A percentile compares a stretch with the other conserved stretches of the same genome.
These are phyloP conservation scores for Premnoplex brunnescens DNA, from an alignment of 2,797 vertebrate genomes.

Conservation along the genomic window DNA sequence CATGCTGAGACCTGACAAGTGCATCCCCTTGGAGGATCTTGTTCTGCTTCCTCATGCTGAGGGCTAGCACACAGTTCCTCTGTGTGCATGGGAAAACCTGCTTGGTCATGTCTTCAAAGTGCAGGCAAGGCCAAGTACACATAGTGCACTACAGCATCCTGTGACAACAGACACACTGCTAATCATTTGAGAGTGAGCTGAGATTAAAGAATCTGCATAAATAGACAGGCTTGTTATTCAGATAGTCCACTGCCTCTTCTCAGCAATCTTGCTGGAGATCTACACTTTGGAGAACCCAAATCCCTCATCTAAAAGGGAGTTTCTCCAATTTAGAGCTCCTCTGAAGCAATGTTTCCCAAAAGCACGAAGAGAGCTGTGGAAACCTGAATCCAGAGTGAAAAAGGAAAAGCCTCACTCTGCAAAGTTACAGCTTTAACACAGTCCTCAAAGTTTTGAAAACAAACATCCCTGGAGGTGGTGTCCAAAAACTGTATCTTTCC, in stretches of 20 bases:
- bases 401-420: background rate
- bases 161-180: background rate
- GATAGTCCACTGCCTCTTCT: background rate
- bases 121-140: background rate
- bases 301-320: background rate
- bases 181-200: background rate
- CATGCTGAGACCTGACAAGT: background rate
- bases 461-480: background rate
- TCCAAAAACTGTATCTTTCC: background rate
- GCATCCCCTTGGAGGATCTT: background rate
- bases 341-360: background rate
- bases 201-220: background rate
- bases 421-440: background rate
- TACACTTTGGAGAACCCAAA: background rate
- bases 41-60: background rate
- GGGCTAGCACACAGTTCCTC: background rate
- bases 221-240: background rate
- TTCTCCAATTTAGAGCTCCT: background rate
- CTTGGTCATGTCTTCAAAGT: background rate
- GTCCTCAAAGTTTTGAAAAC: background rate
- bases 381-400: background rate
- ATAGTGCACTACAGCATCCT: background rate
- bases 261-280: background rate
- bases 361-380: background rate
- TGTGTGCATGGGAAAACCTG: rapidly evolving